Evolutionary conservation across 2,888 invertebrate genomes (phyloP), one percentile per base, ranked within the genome.

Genomic region (Gisinianus flammeolus): DNA sequence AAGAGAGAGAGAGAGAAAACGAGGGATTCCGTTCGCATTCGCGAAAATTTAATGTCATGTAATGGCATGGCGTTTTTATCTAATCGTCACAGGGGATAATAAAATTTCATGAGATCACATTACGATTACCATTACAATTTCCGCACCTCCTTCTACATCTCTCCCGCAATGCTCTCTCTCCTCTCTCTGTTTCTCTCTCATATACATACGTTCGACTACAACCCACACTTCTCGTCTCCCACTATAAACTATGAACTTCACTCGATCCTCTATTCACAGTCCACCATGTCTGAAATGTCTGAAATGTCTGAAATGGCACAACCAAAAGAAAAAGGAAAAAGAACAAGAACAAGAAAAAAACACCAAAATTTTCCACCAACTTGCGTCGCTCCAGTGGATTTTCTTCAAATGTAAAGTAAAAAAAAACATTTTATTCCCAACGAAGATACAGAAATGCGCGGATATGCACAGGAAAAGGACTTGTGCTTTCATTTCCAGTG

Each of bases 31-130:
- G 44, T 44, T 58, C n/a, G 24, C 62, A 26, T 12, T 28, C 16
- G 22, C 28, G 4, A 22, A 62, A 62, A 62, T 62, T 26, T 62
- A 62, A 62, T 62, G 62, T 26, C 26, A 3, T 19, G 19, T 54
- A 54, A 54, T 54, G 54, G 54, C 16, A 54, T 16, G 62, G 26
- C 62, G n/a, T 12, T 62, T 58, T 62, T 62, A 62, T 62, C 62
- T 62, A 62, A 62, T 62, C 62, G 62, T 26, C 62, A 62, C 26
- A 62, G 62, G 28, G 6, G 62, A 62, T 62, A 62, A 62, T 62
- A 62, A 62, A 62, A 62, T 62, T 62, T 62, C 8, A 62, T 24
- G 62, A 24, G 62, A 62, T 62, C 26, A 10, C 62, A 26, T 62
- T 62, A 26, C 24, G 62, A 62, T 26, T 62, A 26, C 28, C 62